Conservation (phyloP, 1,140 invertebrate genomes). For the Phthorimaea operculella region DNA sequence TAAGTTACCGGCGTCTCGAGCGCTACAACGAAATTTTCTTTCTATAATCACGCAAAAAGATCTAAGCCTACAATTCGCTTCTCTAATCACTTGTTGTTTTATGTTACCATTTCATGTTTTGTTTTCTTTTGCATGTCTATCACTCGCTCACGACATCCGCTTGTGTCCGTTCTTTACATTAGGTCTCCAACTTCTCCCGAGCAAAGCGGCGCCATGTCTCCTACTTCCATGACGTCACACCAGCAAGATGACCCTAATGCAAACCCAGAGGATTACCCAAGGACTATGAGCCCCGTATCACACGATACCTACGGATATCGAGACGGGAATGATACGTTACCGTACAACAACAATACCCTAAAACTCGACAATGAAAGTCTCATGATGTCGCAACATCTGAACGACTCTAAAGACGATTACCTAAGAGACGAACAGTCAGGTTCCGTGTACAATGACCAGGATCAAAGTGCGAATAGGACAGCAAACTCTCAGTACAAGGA, state of each 20-base stretch:
- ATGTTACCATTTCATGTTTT: conserved; percentile 41
- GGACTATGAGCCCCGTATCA: conserved; percentile 50
- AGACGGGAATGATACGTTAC: conserved; percentile 35
- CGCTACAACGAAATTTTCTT: too few species aligned
- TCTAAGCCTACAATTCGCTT: conserved; percentile 20
- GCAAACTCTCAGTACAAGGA: conserved; percentile 65
- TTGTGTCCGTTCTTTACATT: conserved; percentile 51
- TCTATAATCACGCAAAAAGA: too few species aligned
- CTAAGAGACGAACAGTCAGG: conserved; percentile 44
- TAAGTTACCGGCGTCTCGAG: too few species aligned
- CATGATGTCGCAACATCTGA: conserved; percentile 54
- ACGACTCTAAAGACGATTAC: conserved; percentile 57
- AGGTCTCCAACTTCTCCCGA: conserved; percentile 57
- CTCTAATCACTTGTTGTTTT: conserved; percentile 36
- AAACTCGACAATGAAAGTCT: conserved; percentile 63
- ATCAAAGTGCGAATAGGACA: conserved; percentile 26
- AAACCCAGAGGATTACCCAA: conserved; percentile 47
- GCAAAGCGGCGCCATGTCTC: conserved; percentile 58
- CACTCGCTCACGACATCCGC: conserved; percentile 60
- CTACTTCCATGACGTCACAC: conserved; percentile 43
- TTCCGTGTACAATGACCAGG: conserved; percentile 46
- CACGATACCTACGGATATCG: conserved; percentile 52
- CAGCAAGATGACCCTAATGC: conserved; percentile 45
- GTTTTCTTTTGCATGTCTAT: conserved; percentile 61
- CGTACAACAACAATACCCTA: conserved; percentile 62